phyloP scores from a whole-genome alignment of 2,797 vertebrate genomes.

The Sebastes vulpes region DNA sequence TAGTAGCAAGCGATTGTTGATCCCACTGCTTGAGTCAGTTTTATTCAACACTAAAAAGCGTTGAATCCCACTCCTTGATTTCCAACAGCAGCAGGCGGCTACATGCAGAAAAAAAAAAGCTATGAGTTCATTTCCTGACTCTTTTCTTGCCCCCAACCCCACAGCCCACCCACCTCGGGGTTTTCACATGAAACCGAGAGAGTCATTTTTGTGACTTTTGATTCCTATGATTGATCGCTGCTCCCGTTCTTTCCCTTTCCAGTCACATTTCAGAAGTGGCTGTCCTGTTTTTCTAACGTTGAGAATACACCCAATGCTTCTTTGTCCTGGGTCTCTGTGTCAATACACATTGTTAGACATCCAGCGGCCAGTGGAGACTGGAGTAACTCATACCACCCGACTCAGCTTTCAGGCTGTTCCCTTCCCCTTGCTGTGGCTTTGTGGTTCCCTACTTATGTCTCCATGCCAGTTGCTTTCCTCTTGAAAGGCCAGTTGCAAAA shows the following conservation, averaged over 20 bases:
- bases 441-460: slow-evolving; percentile 70
- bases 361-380: slow-evolving; percentile 63
- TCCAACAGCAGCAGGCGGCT: slow-evolving; percentile 11
- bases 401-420: slow-evolving; percentile 62
- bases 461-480: slow-evolving; percentile 73
- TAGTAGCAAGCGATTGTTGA: slow-evolving; percentile 5
- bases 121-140: slow-evolving; percentile 57
- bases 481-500: slow-evolving; percentile 61
- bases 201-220: slow-evolving; percentile 25
- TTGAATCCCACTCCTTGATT: slow-evolving; percentile 16
- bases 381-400: slow-evolving; percentile 69
- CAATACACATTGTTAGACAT: slow-evolving; percentile 70
- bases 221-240: slow-evolving; percentile 38
- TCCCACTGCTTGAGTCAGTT: background rate
- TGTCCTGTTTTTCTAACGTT: slow-evolving; percentile 1
- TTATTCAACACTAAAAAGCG: background rate
- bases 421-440: slow-evolving; percentile 76
- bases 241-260: slow-evolving; percentile 19
- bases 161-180: slow-evolving; percentile 72
- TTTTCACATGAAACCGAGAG: slow-evolving; percentile 38
- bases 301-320: slow-evolving; percentile 24
- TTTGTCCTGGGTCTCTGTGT: slow-evolving; percentile 59
- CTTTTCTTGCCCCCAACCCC: slow-evolving; percentile 24
- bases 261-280: slow-evolving; percentile 10
- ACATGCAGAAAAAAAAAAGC: background rate